phyloP scores from a whole-genome alignment of 1,140 invertebrate species.

The Augochlora pura region DNA sequence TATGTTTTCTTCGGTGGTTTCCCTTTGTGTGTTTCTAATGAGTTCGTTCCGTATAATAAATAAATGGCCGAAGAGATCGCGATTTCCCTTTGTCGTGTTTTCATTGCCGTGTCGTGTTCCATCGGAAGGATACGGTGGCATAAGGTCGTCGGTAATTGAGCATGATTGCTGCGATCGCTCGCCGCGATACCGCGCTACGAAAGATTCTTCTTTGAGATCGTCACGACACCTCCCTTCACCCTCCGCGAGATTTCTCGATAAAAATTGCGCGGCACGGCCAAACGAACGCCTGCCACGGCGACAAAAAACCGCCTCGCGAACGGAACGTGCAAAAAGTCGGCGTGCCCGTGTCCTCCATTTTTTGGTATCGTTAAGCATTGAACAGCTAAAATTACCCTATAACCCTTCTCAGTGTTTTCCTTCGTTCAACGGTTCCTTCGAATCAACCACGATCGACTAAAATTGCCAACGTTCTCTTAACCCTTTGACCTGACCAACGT shows the following conservation, averaged over 20 bases:
- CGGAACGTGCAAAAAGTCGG: neutral
- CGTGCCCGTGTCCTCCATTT: neutral
- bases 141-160: conserved; percentile 20
- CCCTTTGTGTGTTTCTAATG: too few species aligned
- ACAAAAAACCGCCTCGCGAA: neutral
- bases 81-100: conserved; percentile 1
- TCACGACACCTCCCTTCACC: conserved; percentile 17
- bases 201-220: conserved; percentile 4
- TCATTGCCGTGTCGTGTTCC: conserved; percentile 19
- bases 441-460: too few species aligned
- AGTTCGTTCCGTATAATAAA: too few species aligned
- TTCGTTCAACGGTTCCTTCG: too few species aligned
- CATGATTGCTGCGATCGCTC: conserved; percentile 24
- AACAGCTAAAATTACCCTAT: too few species aligned
- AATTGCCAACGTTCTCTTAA: too few species aligned
- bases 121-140: neutral
- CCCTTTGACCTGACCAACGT: too few species aligned
- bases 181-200: conserved; percentile 12
- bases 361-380: neutral
- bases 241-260: neutral
- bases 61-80: neutral
- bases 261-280: neutral
- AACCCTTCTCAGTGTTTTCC: too few species aligned
- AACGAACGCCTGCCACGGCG: neutral
- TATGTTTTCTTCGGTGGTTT: too few species aligned